Percentiles rank a stretch among this genome's conserved stretches.
Conservation (phyloP, 2,888 invertebrate genomes). For the Craniophora ligustri region DNA sequence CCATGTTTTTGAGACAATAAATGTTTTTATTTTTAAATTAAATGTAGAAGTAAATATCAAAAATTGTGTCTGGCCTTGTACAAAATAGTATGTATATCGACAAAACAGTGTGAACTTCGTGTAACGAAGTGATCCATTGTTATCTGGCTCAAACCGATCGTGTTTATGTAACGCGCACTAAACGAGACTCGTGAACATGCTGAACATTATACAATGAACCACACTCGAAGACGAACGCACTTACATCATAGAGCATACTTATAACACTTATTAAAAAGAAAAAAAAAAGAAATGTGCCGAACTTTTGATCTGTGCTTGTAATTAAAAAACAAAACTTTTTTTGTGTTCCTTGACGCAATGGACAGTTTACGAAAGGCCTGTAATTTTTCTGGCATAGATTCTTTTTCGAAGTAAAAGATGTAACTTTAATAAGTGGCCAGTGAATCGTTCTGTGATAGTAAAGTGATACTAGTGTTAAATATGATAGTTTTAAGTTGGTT, state of each 20-base stretch:
- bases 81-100: too few relatives aligned
- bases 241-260: constrained; percentile 23
- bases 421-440: constrained; percentile 21
- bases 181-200: constrained; percentile 41
- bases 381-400: too few relatives aligned
- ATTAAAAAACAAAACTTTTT: neutral
- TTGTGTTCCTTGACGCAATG: neutral
- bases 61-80: too few relatives aligned
- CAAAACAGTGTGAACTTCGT: neutral
- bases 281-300: constrained; percentile 28
- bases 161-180: constrained; percentile 62
- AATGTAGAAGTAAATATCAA: too few relatives aligned
- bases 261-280: constrained; percentile 1
- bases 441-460: constrained; percentile 73
- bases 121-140: constrained; percentile 45
- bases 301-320: constrained; percentile 30
- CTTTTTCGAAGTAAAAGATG: constrained; percentile 5
- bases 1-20: too few relatives aligned
- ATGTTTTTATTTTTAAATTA: too few relatives aligned
- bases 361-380: neutral
- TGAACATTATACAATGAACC: constrained; percentile 48
- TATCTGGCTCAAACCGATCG: constrained; percentile 65
- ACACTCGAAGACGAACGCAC: constrained; percentile 49
- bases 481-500: constrained; percentile 83
- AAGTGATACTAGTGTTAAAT: constrained; percentile 71